phyloP scores from a whole-genome alignment of 2,888 invertebrate species.

The Ormyrus thymus region DNA sequence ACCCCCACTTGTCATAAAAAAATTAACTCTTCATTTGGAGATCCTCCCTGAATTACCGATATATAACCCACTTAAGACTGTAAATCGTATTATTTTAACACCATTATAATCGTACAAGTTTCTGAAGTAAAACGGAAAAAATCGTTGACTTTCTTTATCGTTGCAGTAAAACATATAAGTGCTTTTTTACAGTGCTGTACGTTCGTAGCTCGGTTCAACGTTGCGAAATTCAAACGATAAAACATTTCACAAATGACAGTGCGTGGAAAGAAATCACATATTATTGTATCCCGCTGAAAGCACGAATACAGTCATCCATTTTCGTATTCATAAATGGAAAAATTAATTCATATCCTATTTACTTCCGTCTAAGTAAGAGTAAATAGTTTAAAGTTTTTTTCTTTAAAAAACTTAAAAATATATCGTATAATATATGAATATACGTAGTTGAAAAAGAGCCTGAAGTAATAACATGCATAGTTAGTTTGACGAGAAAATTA shows the following conservation, averaged over 20 bases:
- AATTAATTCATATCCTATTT: conserved; percentile 4
- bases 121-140: conserved; percentile 19
- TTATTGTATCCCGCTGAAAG: neutral
- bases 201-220: neutral
- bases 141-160: conserved; percentile 11
- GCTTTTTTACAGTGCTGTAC: neutral
- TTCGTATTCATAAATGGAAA: conserved; percentile 12
- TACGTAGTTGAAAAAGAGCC: no score
- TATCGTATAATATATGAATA: no score
- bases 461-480: no score
- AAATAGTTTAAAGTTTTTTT: conserved; percentile 7
- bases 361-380: neutral
- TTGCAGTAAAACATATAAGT: conserved; percentile 25
- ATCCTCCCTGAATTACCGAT: conserved; percentile 43
- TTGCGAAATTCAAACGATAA: neutral
- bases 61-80: conserved; percentile 17
- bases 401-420: neutral
- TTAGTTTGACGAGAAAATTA: no score
- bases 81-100: neutral
- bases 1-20: conserved; percentile 50
- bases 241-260: conserved; percentile 6
- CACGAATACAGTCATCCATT: neutral
- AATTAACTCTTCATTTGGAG: conserved; percentile 52
- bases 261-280: conserved; percentile 19
- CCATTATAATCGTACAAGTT: neutral